Evolutionary conservation across 2,113 vertebrate genomes (phyloP).

Genomic region (Cynopterus brachyotis): DNA sequence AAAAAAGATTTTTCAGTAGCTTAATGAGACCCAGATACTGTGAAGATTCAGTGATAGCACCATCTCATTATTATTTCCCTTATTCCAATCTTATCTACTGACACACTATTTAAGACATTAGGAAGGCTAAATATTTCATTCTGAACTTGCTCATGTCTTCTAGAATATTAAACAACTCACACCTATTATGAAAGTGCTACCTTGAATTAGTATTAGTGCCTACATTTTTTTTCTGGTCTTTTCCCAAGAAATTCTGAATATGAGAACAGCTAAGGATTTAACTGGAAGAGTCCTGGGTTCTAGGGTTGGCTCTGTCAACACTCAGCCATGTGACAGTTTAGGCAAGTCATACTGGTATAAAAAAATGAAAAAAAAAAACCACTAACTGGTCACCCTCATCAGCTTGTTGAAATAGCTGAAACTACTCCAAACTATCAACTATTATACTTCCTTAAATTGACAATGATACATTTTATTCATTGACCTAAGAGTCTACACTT

Average conservation of each 20-base stretch:
- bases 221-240: not conserved
- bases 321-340: no score
- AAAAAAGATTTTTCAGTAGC: not conserved
- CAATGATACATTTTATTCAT: not conserved
- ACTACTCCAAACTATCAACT: not conserved
- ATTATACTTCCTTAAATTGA: not conserved
- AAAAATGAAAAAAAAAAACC: not conserved
- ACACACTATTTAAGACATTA: not conserved
- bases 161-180: not conserved
- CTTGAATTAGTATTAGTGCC: not conserved
- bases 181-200: not conserved
- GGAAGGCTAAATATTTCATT: conserved; percentile 21
- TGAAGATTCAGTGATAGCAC: not conserved
- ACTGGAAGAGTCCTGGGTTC: not conserved
- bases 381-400: not conserved
- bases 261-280: not conserved
- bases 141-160: conserved; percentile 1
- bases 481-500: not conserved
- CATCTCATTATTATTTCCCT: not conserved
- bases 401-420: not conserved
- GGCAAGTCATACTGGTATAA: not conserved
- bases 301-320: not conserved
- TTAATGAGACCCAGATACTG: not conserved
- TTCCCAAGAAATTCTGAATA: conserved; percentile 4
- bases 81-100: not conserved